A percentile compares a stretch with the other conserved stretches of the same genome.
Conservation (phyloP, 2,888 invertebrate species). For the Hypercompe scribonia region DNA sequence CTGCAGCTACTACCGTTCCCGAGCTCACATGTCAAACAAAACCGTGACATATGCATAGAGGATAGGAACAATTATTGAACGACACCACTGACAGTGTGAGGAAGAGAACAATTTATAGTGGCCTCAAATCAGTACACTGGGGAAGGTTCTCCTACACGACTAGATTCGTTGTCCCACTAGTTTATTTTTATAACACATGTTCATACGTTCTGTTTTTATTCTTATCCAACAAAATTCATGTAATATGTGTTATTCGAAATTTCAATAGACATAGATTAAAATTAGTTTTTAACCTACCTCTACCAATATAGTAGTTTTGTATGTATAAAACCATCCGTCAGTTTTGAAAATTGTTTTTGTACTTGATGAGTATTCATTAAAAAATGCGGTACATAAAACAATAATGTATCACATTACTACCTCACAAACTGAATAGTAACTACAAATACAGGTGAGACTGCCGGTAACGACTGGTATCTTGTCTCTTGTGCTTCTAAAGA, state of each 20-base stretch:
- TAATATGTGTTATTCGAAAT: constrained; percentile 7
- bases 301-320: too few species aligned
- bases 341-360: too few species aligned
- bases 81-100: constrained; percentile 66
- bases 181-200: constrained; percentile 63
- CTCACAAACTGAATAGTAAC: too few species aligned
- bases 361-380: too few species aligned
- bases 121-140: constrained; percentile 83
- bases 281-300: background rate
- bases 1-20: constrained; percentile 68
- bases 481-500: too few species aligned
- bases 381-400: too few species aligned
- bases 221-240: constrained; percentile 7
- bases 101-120: constrained; percentile 83
- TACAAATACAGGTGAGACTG: too few species aligned
- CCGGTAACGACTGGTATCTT: too few species aligned
- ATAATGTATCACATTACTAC: too few species aligned
- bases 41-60: constrained; percentile 67
- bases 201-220: constrained; percentile 18
- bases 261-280: background rate
- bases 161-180: constrained; percentile 71
- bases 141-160: constrained; percentile 79
- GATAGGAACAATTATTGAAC: constrained; percentile 74
- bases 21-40: constrained; percentile 61
- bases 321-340: too few species aligned